Evolutionary conservation across 2,113 vertebrate species (phyloP).

Genomic region (Taxidea taxus): DNA sequence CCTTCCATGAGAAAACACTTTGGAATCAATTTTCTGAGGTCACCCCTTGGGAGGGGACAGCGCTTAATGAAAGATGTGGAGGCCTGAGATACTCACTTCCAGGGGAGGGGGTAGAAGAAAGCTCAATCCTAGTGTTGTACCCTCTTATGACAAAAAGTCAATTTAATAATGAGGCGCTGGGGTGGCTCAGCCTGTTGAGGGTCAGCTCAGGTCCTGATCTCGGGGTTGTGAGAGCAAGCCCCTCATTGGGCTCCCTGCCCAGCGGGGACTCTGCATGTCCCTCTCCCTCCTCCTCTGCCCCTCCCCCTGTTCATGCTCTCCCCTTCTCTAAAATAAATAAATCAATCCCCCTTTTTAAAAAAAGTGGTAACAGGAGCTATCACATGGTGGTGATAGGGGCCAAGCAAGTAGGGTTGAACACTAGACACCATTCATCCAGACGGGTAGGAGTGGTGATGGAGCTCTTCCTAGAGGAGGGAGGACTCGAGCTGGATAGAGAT

Average conservation of each 20-base stretch:
- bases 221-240: neutral
- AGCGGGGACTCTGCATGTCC: neutral
- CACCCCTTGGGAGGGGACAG: neutral
- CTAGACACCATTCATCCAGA: neutral
- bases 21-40: neutral
- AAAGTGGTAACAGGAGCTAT: neutral
- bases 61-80: neutral
- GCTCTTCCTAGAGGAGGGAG: neutral
- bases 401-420: neutral
- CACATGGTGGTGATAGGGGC: neutral
- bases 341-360: neutral
- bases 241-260: neutral
- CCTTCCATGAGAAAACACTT: neutral
- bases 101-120: neutral
- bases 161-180: neutral
- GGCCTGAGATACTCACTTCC: neutral
- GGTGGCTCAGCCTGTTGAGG: neutral
- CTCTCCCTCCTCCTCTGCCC: neutral
- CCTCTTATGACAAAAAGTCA: neutral
- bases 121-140: neutral
- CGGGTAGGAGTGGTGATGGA: accelerated
- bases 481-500: neutral
- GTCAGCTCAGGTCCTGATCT: neutral
- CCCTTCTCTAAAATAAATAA: neutral
- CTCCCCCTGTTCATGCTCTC: neutral